These are phyloP conservation scores for Melieria picta DNA, from an alignment of 2,888 invertebrate genomes.

Conservation along the genomic window DNA sequence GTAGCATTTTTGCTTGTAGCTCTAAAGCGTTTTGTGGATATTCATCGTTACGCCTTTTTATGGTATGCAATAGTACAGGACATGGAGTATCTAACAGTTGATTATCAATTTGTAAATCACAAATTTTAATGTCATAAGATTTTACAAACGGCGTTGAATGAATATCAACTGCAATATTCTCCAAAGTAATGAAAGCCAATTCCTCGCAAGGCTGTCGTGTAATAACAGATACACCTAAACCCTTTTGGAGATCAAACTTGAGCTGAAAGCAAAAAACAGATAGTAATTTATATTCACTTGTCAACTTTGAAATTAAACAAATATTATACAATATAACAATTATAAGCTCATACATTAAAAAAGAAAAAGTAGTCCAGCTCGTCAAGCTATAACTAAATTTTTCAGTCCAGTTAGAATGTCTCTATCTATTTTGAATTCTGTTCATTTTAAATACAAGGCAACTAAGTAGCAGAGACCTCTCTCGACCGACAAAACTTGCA, in stretches of 20 bases:
- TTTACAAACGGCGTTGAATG: conserved; percentile 69
- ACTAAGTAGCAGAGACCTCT: too few relatives aligned
- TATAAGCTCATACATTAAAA: too few relatives aligned
- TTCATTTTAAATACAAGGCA: too few relatives aligned
- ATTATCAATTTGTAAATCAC: conserved; percentile 88
- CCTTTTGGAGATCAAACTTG: conserved; percentile 67
- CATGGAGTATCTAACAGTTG: conserved; percentile 87
- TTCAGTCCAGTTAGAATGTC: too few relatives aligned
- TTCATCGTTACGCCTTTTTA: conserved; percentile 67
- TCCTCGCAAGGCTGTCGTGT: conserved; percentile 82
- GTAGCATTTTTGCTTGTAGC: conserved; percentile 80
- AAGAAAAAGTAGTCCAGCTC: too few relatives aligned
- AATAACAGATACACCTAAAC: conserved; percentile 82
- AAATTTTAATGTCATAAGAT: conserved; percentile 77
- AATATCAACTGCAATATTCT: conserved; percentile 73
- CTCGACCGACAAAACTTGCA: too few relatives aligned
- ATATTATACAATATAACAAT: background rate
- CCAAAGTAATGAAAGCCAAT: conserved; percentile 78
- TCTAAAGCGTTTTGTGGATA: conserved; percentile 75
- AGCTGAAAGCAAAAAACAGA: conserved; percentile 67
- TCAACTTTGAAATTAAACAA: too few relatives aligned
- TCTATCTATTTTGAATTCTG: too few relatives aligned
- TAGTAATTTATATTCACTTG: too few relatives aligned
- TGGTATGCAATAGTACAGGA: conserved; percentile 85
- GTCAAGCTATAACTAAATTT: too few relatives aligned